Percentiles rank a stretch among this genome's conserved stretches.
phyloP scores from a whole-genome alignment of 2,888 invertebrate genomes.

The Pimpla rufipes region DNA sequence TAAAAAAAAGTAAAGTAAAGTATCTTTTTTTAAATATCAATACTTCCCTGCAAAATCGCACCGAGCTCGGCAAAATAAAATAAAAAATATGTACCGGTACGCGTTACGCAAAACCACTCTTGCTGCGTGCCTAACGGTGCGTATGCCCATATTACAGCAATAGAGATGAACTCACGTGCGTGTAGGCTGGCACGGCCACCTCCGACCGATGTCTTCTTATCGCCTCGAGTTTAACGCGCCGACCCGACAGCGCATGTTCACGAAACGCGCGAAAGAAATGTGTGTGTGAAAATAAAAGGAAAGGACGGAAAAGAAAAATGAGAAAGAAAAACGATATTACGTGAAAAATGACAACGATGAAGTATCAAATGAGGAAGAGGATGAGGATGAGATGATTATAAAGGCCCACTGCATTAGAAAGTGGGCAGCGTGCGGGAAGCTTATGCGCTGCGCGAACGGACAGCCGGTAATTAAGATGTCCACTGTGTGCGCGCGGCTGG shows the following conservation, averaged over 20 bases:
- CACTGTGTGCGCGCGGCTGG: constrained; percentile 60
- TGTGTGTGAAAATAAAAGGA: background rate
- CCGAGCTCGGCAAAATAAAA: too few relatives aligned
- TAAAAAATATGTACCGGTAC: background rate
- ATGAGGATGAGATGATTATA: constrained; percentile 66
- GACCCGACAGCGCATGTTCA: constrained; percentile 47
- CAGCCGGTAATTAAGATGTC: constrained; percentile 81
- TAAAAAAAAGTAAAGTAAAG: too few relatives aligned
- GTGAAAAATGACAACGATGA: constrained; percentile 59
- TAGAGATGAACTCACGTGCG: background rate
- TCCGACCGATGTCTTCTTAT: constrained; percentile 65
- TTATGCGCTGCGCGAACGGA: constrained; percentile 70
- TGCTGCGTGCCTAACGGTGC: background rate
- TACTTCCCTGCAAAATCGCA: too few relatives aligned
- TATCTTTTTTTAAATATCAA: too few relatives aligned
- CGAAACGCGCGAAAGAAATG: constrained; percentile 33
- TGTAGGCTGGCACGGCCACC: background rate
- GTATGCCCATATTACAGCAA: constrained; percentile 1
- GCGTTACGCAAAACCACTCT: constrained; percentile 1
- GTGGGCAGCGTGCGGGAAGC: constrained; percentile 72
- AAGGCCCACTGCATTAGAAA: constrained; percentile 79
- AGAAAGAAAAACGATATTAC: constrained; percentile 17
- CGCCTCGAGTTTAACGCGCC: constrained; percentile 74
- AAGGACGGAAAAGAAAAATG: background rate
- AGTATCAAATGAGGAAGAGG: constrained; percentile 61